Base-by-base conservation (phyloP, 2,888 invertebrate genomes). In the Lasius platythorax region DNA sequence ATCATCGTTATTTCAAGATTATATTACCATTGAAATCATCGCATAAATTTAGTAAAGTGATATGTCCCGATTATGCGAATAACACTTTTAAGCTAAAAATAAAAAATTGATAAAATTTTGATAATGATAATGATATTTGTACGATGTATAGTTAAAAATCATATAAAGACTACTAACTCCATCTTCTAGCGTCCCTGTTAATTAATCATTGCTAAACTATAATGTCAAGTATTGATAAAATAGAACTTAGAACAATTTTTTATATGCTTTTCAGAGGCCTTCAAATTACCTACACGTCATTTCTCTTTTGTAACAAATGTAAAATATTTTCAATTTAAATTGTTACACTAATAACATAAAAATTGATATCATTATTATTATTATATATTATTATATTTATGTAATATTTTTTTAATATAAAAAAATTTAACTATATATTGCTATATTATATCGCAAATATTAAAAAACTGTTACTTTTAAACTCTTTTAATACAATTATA, bases 181-280 rank as follows among this genome's bases (percentile, higher is more conserved):
- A 43, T 43, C 28, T 28, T 30, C 30, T 30, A 28, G 9, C 18
- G 9, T 18, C 8, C n/a, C 9, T n/a, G 64, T 37, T n/a, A 64
- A 28, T 15, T 28, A 18, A 43, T 1, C 3, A 37, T 68, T 46
- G 3, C 1, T 23, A 9, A 28, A 46, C 46, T 67, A 46, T 12
- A 43, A 67, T 40, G 12, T 46, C 67, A 30, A 28, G 43, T 18
- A 67, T 28, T 18, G 67, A 46, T 67, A 67, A 67, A 67, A 46
- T 28, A 67, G 67, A 28, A 28, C 6, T 40, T 9, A 50, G 1
- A 63, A 50, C 18, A 50, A 11, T n/a, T 50, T 53, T 37, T 50
- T 2, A 4, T 9, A 4, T 30, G 11, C 4, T 30, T 33, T 3
- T 15, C 15, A 53, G 12, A 50, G 37, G 6, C 4, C 30, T n/a